Base-by-base conservation (phyloP, 2,888 invertebrate genomes). In the Eupithecia abbreviata region DNA sequence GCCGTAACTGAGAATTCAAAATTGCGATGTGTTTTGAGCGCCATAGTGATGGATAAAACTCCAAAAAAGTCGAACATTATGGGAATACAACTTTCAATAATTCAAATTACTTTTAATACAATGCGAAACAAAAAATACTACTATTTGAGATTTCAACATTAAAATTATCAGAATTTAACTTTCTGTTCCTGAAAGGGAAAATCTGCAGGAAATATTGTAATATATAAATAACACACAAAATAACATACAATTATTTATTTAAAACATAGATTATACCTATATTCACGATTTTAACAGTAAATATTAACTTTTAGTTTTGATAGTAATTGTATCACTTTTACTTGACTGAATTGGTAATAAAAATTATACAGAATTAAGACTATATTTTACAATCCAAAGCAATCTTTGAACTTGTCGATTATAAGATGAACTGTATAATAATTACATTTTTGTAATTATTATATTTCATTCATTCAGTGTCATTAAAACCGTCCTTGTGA, bases 241-340 rank as follows among this genome's bases (percentile, higher is more conserved):
- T 82, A 85, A 81, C 84, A 82, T 84, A 85, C 78, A 85, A 84
- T 84, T 81, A 71, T 89, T 88, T 88, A 87, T 87, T 90, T 84
- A 72, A 84, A 88, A 87, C 85, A 85, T 82, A 83, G 77, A 82
- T 80, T 78, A 76, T 55, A 76, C 66, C 51, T 77, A 77, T 70
- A 79, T 51, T 74, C 78, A 82, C 71, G 45, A 73, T 77, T 79
- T 78, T 75, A 80, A 82, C 82, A 81, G 80, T 75, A 65, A 67
- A 43, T 68, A 68, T 68, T 76, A 77, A 80, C 66, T 78, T 55
- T 75, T 72, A 62, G 62, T 73, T 67, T 70, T 73, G 65, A 66
- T 76, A 74, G 72, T 66, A 78, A 68, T 69, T 76, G 58, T 78
- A 73, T 74, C 70, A 68, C 51, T 43, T 70, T 72, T 43, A 70